Evolutionary conservation across 1,140 invertebrate species (phyloP).

Genomic region (Cotesia chilonis): DNA sequence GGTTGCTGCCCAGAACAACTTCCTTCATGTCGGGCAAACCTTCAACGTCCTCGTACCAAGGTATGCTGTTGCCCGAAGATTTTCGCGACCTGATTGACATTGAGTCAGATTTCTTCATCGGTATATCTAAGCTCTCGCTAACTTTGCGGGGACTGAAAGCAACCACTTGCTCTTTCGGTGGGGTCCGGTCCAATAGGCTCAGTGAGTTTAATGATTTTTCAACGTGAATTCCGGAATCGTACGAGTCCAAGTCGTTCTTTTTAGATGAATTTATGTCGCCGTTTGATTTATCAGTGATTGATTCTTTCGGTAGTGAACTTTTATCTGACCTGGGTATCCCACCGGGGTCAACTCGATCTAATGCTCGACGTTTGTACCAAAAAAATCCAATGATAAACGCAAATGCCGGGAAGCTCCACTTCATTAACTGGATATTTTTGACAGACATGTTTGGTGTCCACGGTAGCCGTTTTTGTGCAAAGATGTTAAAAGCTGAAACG

Average conservation of each 20-base stretch:
- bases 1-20: slow-evolving; percentile 49
- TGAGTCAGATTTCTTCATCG: slow-evolving; percentile 41
- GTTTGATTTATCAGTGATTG: background rate
- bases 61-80: slow-evolving; percentile 37
- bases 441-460: slow-evolving; percentile 59
- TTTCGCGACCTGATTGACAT: slow-evolving; percentile 42
- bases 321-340: slow-evolving; percentile 45
- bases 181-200: background rate
- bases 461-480: slow-evolving; percentile 48
- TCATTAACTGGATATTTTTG: slow-evolving; percentile 52
- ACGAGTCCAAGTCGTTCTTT: slow-evolving; percentile 32
- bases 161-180: background rate
- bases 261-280: slow-evolving; percentile 16
- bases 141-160: slow-evolving; percentile 45
- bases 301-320: background rate
- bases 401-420: slow-evolving; percentile 62
- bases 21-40: slow-evolving; percentile 37
- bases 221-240: slow-evolving; percentile 48
- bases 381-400: slow-evolving; percentile 61
- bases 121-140: slow-evolving; percentile 54
- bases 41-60: slow-evolving; percentile 51
- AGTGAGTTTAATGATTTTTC: slow-evolving; percentile 43
- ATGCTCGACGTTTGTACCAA: slow-evolving; percentile 64
- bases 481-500: slow-evolving; percentile 45
- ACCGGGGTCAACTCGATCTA: slow-evolving; percentile 64